A percentile compares a stretch with the other conserved stretches of the same genome.
phyloP scores from a whole-genome alignment of 2,797 vertebrate species.

The Euthynnus affinis region DNA sequence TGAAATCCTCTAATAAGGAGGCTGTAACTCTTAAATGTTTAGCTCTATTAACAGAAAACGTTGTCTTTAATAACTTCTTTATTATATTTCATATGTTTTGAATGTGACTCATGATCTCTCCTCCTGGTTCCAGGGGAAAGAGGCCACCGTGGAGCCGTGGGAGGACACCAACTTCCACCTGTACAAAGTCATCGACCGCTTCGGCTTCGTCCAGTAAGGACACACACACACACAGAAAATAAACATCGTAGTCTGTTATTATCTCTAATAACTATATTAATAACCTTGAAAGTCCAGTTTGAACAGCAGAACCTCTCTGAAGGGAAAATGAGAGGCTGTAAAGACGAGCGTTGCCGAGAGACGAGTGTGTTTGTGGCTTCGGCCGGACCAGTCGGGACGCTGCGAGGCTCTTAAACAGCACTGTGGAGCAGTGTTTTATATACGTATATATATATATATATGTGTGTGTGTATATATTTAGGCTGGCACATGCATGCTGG shows the following conservation, averaged over 20 bases:
- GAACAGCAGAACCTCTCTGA: constrained; percentile 13
- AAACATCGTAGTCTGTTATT: constrained; percentile 2
- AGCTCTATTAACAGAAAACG: too few relatives aligned
- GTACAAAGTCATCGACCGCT: constrained; percentile 97
- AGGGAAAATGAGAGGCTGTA: constrained; percentile 41
- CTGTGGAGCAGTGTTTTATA: constrained; percentile 68
- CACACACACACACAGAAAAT: neutral
- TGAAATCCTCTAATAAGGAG: too few relatives aligned
- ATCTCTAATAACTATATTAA: constrained; percentile 19
- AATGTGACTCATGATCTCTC: neutral
- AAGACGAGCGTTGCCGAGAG: constrained; percentile 22
- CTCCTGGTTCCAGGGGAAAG: constrained; percentile 88
- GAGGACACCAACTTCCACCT: constrained; percentile 96
- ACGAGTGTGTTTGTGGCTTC: constrained; percentile 53
- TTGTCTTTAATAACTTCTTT: too few relatives aligned
- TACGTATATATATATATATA: constrained; percentile 84
- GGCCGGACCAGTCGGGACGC: constrained; percentile 46
- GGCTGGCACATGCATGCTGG: constrained; percentile 71
- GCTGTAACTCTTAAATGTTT: too few relatives aligned
- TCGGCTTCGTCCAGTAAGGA: constrained; percentile 98
- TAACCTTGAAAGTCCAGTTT: constrained; percentile 10
- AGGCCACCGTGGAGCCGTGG: constrained; percentile 95
- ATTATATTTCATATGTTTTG: neutral
- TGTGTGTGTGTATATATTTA: too few relatives aligned
- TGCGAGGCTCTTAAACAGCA: constrained; percentile 64